A percentile compares a stretch with the other conserved stretches of the same genome.
phyloP scores from a whole-genome alignment of 1,140 invertebrate genomes.

The Bombus picipes region DNA sequence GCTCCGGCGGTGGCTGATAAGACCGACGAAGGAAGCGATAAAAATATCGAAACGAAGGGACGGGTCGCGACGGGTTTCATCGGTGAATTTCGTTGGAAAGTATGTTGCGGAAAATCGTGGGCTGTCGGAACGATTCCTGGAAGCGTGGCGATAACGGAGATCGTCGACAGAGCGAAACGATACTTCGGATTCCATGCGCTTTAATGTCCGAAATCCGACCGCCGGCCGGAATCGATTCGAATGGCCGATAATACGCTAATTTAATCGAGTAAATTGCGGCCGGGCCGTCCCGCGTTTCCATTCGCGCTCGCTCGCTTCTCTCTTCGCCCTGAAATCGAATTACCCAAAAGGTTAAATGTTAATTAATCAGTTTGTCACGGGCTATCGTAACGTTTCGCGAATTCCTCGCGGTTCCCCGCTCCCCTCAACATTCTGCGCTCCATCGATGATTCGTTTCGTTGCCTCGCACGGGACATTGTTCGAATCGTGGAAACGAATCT shows the following conservation, averaged over 20 bases:
- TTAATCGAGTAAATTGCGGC: constrained; percentile 55
- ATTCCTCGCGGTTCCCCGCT: neutral
- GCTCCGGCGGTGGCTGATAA: neutral
- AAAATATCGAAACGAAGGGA: neutral
- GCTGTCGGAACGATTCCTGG: no score
- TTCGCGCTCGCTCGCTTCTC: neutral
- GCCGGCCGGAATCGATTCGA: constrained; percentile 28
- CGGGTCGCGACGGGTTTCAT: neutral
- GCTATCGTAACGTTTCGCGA: constrained; percentile 10
- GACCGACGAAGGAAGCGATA: neutral
- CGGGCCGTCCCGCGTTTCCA: neutral
- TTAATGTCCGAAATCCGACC: constrained; percentile 10
- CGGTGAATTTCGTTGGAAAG: neutral
- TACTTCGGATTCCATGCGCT: neutral
- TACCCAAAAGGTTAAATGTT: constrained; percentile 38
- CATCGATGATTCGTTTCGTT: neutral
- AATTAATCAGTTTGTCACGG: constrained; percentile 50
- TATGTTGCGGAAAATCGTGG: no score
- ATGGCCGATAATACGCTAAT: constrained; percentile 59
- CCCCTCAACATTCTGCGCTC: no score
- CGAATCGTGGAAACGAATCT: neutral
- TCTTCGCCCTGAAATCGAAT: constrained; percentile 25
- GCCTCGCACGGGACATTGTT: neutral
- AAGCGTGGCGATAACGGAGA: no score
- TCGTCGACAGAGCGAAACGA: neutral